phyloP scores from a whole-genome alignment of 2,888 invertebrate species.

The Steinernema carpocapsae region DNA sequence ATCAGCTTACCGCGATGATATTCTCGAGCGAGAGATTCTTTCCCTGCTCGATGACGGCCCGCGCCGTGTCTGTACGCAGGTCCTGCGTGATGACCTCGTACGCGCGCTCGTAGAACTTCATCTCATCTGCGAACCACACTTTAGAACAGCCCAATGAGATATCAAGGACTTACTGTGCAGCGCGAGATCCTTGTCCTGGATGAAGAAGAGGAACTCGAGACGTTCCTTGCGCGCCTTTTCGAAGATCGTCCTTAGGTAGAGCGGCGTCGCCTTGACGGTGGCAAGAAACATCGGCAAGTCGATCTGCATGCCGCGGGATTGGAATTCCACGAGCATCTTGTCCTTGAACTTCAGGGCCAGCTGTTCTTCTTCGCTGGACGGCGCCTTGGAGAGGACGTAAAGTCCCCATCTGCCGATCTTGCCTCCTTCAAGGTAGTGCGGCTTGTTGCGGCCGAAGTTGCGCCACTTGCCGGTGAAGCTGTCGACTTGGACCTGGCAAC shows the following conservation, averaged over 20 bases:
- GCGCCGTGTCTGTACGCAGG: background rate
- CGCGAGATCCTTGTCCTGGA: slow-evolving; percentile 11
- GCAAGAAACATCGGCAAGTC: too few species aligned
- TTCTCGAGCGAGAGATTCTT: slow-evolving; percentile 30
- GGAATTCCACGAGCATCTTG: background rate
- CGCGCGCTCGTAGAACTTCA: slow-evolving; percentile 34
- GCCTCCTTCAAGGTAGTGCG: too few species aligned
- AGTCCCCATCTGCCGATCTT: too few species aligned
- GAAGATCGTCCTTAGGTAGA: background rate
- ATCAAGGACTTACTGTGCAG: slow-evolving; percentile 24
- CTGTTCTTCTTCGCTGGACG: too few species aligned
- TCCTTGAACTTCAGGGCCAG: background rate
- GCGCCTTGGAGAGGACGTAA: too few species aligned
- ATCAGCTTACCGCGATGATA: too few species aligned
- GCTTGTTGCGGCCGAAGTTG: too few species aligned
- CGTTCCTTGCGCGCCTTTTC: background rate
- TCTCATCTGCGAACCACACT: slow-evolving; percentile 33
- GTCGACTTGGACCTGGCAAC: too few species aligned
- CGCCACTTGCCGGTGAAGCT: too few species aligned
- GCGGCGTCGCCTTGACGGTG: too few species aligned
- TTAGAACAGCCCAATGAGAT: background rate
- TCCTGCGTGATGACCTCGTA: slow-evolving; percentile 38
- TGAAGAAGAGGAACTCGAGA: slow-evolving; percentile 27
- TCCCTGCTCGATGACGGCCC: background rate
- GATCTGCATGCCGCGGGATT: background rate